phyloP scores from a whole-genome alignment of 2,113 vertebrate species.

The Oxygymnocypris stewartii region DNA sequence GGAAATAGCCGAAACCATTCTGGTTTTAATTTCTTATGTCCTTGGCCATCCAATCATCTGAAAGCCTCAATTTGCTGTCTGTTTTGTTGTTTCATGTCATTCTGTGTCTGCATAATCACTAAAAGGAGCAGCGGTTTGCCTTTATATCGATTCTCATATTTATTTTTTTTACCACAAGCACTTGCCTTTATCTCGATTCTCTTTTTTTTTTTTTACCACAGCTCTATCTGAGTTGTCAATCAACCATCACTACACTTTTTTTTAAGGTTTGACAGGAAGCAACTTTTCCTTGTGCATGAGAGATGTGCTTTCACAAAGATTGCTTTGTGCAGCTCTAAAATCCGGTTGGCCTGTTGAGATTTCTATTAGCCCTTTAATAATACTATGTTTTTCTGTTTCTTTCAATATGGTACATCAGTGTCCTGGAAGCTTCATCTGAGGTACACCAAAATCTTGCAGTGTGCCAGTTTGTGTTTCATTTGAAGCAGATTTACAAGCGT shows the following conservation, averaged over 20 bases:
- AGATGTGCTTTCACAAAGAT: background rate
- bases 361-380: background rate
- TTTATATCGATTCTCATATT: too few relatives aligned
- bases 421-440: background rate
- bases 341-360: background rate
- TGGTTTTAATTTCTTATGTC: background rate
- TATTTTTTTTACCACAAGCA: too few relatives aligned
- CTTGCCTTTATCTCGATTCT: background rate
- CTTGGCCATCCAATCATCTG: background rate
- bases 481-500: slow-evolving; percentile 2
- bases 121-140: background rate
- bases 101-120: slow-evolving; percentile 1
- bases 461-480: background rate
- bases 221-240: slow-evolving; percentile 5
- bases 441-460: background rate
- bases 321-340: background rate
- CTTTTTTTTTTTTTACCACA: background rate
- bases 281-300: background rate
- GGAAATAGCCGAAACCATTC: background rate
- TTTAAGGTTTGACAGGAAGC: background rate
- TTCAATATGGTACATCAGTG: background rate
- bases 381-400: background rate
- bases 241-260: background rate
- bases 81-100: background rate
- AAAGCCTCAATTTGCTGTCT: background rate